Evolutionary conservation across 2,113 vertebrate genomes (phyloP), one percentile per base, ranked within the genome.

Genomic region (Hydropotes inermis): DNA sequence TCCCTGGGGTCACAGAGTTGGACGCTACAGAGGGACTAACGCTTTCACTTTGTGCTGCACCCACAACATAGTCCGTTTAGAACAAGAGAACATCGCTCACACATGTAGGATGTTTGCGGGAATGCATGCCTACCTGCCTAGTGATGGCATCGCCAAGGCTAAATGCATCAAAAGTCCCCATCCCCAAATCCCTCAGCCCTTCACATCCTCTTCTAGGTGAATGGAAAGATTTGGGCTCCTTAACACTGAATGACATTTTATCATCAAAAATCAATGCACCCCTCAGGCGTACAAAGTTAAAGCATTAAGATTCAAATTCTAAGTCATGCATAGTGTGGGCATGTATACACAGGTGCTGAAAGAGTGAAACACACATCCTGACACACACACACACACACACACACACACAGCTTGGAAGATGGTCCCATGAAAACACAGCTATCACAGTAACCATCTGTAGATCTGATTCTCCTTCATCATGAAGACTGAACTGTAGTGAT

Each of bases 1-100:
- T 23, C 67, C n/a, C 0, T 70, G n/a, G n/a, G n/a, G 10, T 70
- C n/a, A 12, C 67, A 70, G n/a, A 6, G 67, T 70, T 0, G 0
- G 67, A 23, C 7, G 39, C 4, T 2, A 39, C 19, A 12, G 10
- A 70, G 10, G 1, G 4, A 23, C 17, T 11, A 67, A 12, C n/a
- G 11, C 17, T 70, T 36, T 70, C 17, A 11, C 9, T 36, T 11
- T 70, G 9, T 0, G 2, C n/a, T 70, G n/a, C n/a, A 36, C n/a
- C 19, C 19, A 36, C n/a, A 11, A 23, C 64, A 36, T 6, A 21
- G 5, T 12, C n/a, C 64, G 11, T 70, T 36, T 21, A 23, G 19
- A 70, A 36, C 64, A 36, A 70, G n/a, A 70, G 64, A 9, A 36
- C n/a, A 3, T 16, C 5, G 0, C 13, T 64, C 43, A 1, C 15